A percentile compares a stretch with the other conserved stretches of the same genome.
phyloP scores from a whole-genome alignment of 2,888 invertebrate genomes.

The Nomada goodeniana region DNA sequence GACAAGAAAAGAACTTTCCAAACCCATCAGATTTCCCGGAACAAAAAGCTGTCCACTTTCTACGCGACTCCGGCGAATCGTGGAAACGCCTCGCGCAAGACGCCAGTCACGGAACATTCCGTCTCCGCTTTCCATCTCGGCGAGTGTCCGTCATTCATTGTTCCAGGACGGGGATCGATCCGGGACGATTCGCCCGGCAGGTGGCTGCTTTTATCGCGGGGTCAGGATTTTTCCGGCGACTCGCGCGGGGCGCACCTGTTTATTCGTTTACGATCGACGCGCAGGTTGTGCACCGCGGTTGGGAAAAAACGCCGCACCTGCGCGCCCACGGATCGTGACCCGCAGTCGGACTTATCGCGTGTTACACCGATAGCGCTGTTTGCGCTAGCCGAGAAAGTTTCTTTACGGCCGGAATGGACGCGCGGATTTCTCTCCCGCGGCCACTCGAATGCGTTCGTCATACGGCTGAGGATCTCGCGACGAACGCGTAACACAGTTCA shows the following conservation, averaged over 20 bases:
- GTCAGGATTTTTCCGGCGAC: constrained; percentile 30
- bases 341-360: constrained; percentile 66
- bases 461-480: background rate
- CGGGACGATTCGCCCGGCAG: constrained; percentile 21
- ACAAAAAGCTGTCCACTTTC: constrained; percentile 19
- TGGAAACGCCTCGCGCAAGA: background rate
- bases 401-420: constrained; percentile 61
- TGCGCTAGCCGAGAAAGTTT: constrained; percentile 69
- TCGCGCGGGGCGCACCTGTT: constrained; percentile 59
- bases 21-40: constrained; percentile 13
- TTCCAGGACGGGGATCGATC: background rate
- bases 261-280: constrained; percentile 55
- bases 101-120: constrained; percentile 20
- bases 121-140: constrained; percentile 16
- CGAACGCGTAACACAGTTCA: background rate
- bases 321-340: constrained; percentile 67
- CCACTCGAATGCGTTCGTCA: constrained; percentile 68
- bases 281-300: constrained; percentile 19
- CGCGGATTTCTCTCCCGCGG: constrained; percentile 76
- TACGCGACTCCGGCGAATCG: background rate
- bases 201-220: constrained; percentile 31
- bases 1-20: constrained; percentile 11
- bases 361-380: constrained; percentile 67
- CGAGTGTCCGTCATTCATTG: constrained; percentile 2
- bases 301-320: constrained; percentile 59